Base-by-base conservation (phyloP, 2,113 vertebrate genomes). In the Takifugu flavidus region DNA sequence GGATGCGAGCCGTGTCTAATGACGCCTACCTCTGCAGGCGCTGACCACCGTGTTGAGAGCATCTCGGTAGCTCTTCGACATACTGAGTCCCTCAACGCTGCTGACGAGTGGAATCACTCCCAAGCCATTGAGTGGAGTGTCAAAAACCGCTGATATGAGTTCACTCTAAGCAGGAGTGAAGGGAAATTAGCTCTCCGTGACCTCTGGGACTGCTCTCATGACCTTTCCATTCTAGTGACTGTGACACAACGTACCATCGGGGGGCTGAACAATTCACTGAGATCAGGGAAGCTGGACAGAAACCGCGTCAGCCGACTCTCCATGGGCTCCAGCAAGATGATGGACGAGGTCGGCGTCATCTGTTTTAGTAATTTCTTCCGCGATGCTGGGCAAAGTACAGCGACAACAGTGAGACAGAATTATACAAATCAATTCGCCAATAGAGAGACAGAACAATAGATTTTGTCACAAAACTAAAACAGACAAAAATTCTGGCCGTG, bases 321-420 rank as follows among this genome's bases (percentile, higher is more conserved):
- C 79, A 98, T 86, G 12, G 86, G 91, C 62, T 97, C 91, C 47
- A 98, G 84, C 11, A 98, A 75, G 70, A 98, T 60, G 66, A 98
- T 59, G 0, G 93, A 91, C 0, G 93, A 93, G 12, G 89, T 79
- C 0, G 90, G 77, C 0, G 58, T 83, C 44, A 96, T 87, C 6
- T 47, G 86, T 20, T 86, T 90, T 58, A 95, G 86, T 15, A 92
- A 25, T 62, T 78, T 91, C 51, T 88, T 72, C 50, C 90, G 87
- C 6, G 91, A 89, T 13, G 87, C 96, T 98, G 82, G n/a, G 83
- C 54, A 60, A 72, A 53, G 3, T 3, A 57, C 14, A 58, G 13
- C 6, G 27, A 13, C 14, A 13, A 13, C 11, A 20, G 10, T 4
- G 5, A 53, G 13, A 15, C 13, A 15, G 51, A 12, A 26, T 5